Percentiles rank a stretch among this genome's conserved stretches.
Conservation (phyloP, 1,140 invertebrate genomes). For the Cotesia chilonis region DNA sequence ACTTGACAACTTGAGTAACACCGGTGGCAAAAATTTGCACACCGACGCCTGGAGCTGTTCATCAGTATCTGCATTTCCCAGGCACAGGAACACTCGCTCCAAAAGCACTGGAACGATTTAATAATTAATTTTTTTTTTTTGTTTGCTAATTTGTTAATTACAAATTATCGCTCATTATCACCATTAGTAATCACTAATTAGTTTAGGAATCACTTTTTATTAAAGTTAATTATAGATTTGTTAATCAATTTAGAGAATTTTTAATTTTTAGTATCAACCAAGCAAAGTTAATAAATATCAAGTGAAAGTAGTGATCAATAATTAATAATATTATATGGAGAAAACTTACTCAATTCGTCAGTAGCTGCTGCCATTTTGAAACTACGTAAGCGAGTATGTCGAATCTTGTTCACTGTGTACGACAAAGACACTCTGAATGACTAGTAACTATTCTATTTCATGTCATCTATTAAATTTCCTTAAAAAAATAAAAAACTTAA, state of each 20-base stretch:
- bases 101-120: conserved; percentile 72
- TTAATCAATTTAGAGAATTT: too few species aligned
- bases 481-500: background rate
- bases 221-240: too few species aligned
- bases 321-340: background rate
- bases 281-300: background rate
- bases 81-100: conserved; percentile 87
- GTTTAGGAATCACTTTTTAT: too few species aligned
- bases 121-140: conserved; percentile 7
- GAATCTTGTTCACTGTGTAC: too few species aligned
- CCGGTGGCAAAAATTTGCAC: conserved; percentile 87
- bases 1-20: conserved; percentile 87
- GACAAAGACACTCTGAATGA: too few species aligned
- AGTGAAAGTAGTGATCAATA: background rate
- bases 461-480: background rate
- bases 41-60: conserved; percentile 85
- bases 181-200: too few species aligned
- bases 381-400: conserved; percentile 32
- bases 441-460: conserved; percentile 1
- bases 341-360: conserved; percentile 65
- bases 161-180: background rate
- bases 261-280: too few species aligned
- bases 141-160: conserved; percentile 1
- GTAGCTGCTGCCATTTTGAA: conserved; percentile 66
- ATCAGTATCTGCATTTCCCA: conserved; percentile 88